Evolutionary conservation across 2,888 invertebrate genomes (phyloP).

Genomic region (Drosophila pseudotalamancana): DNA sequence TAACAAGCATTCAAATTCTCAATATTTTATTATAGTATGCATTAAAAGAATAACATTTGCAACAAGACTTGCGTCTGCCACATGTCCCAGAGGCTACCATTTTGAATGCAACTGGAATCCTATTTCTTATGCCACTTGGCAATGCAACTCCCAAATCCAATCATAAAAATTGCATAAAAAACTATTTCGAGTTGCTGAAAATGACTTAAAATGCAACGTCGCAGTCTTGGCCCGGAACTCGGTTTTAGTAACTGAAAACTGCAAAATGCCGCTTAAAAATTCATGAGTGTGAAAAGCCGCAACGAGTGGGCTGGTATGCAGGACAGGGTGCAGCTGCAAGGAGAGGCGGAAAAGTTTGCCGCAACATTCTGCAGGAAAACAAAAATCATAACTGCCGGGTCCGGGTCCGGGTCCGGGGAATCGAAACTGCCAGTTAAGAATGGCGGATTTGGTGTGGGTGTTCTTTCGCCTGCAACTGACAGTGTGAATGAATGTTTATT

Average conservation of each 20-base stretch:
- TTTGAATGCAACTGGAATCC: slow-evolving; percentile 43
- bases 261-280: slow-evolving; percentile 75
- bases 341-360: slow-evolving; percentile 36
- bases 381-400: slow-evolving; percentile 46
- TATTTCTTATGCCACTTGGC: slow-evolving; percentile 36
- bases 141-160: slow-evolving; percentile 64
- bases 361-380: slow-evolving; percentile 39
- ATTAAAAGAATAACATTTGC: neutral
- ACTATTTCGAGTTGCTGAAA: slow-evolving; percentile 67
- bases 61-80: slow-evolving; percentile 35
- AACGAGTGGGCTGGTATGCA: slow-evolving; percentile 33
- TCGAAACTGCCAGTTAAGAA: neutral
- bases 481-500: slow-evolving; percentile 58
- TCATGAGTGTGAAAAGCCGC: slow-evolving; percentile 76
- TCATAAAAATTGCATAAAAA: slow-evolving; percentile 77
- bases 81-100: slow-evolving; percentile 31
- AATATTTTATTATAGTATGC: neutral
- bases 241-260: slow-evolving; percentile 66
- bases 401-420: slow-evolving; percentile 2
- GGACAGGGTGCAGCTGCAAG: slow-evolving; percentile 1
- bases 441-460: slow-evolving; percentile 16
- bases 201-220: slow-evolving; percentile 35
- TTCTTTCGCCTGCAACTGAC: slow-evolving; percentile 9
- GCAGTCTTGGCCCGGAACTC: slow-evolving; percentile 47
- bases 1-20: neutral